Conservation (phyloP, 2,797 vertebrate species). For the Premnoplex brunnescens region DNA sequence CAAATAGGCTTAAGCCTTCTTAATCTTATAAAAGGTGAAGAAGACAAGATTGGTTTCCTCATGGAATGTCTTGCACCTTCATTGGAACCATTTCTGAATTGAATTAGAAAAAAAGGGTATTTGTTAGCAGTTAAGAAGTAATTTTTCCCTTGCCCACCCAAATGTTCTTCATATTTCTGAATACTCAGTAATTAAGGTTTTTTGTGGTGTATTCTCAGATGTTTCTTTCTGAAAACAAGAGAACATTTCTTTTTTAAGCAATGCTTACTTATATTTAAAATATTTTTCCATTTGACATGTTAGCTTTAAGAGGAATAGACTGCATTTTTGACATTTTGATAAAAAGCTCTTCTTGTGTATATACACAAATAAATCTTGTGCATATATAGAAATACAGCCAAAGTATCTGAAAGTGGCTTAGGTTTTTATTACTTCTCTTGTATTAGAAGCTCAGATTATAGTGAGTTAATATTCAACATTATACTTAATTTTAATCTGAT, state of each 20-base stretch:
- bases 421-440: not conserved
- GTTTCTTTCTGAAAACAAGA: not conserved
- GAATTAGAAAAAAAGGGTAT: not conserved
- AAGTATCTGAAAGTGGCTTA: not conserved
- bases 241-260: not conserved
- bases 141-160: fast-evolving
- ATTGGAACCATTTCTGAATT: not conserved
- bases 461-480: not conserved
- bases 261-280: not conserved
- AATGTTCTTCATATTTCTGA: not conserved
- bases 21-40: not conserved
- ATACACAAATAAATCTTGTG: not conserved
- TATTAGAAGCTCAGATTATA: not conserved
- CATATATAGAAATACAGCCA: not conserved
- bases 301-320: not conserved
- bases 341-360: not conserved
- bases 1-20: not conserved
- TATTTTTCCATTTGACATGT: not conserved
- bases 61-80: not conserved
- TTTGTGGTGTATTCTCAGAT: fast-evolving
- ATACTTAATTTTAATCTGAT: not conserved
- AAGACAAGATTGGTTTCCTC: not conserved
- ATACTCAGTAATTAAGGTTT: not conserved
- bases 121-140: not conserved
- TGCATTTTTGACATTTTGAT: not conserved